A percentile compares a stretch with the other conserved stretches of the same genome.
These are phyloP conservation scores for Aricia agestis DNA, from an alignment of 1,140 invertebrate species.

Conservation along the genomic window DNA sequence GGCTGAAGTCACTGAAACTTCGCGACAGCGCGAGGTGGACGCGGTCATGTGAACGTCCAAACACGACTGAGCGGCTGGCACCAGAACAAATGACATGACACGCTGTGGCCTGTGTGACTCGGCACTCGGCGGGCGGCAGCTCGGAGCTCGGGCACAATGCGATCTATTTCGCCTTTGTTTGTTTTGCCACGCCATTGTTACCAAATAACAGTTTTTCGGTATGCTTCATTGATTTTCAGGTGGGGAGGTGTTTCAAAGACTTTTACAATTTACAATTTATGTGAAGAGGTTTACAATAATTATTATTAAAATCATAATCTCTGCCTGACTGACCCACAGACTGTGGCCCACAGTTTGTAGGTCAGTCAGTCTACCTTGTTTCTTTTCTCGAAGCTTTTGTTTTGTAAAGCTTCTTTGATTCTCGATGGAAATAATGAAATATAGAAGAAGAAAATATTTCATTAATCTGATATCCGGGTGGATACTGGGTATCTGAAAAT, in stretches of 20 bases:
- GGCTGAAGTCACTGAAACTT: not conserved
- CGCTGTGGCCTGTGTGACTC: not conserved
- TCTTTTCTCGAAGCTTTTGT: no score
- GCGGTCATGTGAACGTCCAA: not conserved
- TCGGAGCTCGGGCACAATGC: not conserved
- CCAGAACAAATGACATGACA: constrained; percentile 7
- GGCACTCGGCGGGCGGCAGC: not conserved
- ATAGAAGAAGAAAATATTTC: no score
- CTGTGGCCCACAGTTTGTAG: no score
- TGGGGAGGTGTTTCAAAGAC: not conserved
- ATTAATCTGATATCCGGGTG: no score
- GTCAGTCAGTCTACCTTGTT: no score
- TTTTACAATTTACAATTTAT: no score
- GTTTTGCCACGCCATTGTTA: not conserved
- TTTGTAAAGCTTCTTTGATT: no score
- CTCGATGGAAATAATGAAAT: no score
- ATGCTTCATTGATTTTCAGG: not conserved
- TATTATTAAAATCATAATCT: no score
- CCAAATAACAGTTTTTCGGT: not conserved
- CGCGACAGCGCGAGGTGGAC: not conserved
- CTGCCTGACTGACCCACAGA: no score
- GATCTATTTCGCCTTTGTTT: constrained; percentile 8
- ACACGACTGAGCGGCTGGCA: constrained; percentile 9
- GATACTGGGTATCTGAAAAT: no score
- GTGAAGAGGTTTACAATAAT: no score